phyloP scores from a whole-genome alignment of 2,888 invertebrate species.

The Elmis aenea region DNA sequence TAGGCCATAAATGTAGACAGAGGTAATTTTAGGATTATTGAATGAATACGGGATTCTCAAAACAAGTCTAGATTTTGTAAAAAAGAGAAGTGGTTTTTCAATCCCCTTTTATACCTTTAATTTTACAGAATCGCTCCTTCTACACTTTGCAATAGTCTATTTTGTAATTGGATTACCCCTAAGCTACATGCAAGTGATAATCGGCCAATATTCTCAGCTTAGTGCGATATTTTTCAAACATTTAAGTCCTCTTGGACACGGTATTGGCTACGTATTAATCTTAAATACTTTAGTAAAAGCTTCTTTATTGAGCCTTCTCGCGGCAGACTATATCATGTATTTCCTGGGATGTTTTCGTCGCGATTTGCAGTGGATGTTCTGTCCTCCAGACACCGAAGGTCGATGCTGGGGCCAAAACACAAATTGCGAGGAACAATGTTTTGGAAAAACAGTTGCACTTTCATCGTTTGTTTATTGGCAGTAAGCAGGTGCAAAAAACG shows the following conservation, averaged over 20 bases:
- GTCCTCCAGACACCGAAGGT: constrained; percentile 9
- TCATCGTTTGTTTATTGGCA: constrained; percentile 21
- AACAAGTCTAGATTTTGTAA: no score
- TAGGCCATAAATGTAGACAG: no score
- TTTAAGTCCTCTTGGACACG: constrained; percentile 21
- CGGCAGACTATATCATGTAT: constrained; percentile 20
- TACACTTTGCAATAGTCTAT: constrained; percentile 19
- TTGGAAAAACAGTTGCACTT: constrained; percentile 5
- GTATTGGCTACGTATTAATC: constrained; percentile 16
- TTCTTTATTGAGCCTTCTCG: constrained; percentile 8
- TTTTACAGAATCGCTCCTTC: constrained; percentile 15
- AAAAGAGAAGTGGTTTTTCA: no score
- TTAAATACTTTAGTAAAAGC: constrained; percentile 14
- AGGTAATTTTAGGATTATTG: no score
- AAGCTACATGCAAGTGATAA: constrained; percentile 20
- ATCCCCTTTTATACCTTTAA: no score
- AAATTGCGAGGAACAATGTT: constrained; percentile 11
- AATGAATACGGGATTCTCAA: no score
- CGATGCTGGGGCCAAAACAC: constrained; percentile 14
- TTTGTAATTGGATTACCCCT: constrained; percentile 22
- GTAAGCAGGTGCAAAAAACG: no score
- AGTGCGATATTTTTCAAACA: constrained; percentile 18
- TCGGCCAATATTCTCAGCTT: constrained; percentile 25
- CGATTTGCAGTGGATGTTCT: constrained; percentile 19
- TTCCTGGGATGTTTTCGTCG: constrained; percentile 12